phyloP scores from a whole-genome alignment of 2,797 vertebrate species.

The Pteropus rufus region DNA sequence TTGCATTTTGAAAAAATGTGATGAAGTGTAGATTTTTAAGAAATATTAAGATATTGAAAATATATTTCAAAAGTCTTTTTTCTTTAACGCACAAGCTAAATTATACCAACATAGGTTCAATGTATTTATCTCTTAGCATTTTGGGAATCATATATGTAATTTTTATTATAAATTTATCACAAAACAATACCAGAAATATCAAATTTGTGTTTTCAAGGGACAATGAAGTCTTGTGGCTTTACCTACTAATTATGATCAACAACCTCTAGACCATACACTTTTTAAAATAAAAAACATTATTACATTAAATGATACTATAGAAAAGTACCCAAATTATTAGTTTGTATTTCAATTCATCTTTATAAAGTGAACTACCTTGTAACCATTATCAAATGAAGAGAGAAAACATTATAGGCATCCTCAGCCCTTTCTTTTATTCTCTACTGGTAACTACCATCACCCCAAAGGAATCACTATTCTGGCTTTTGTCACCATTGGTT shows the following conservation, averaged over 20 bases:
- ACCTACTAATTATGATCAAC: background rate
- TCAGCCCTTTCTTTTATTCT: background rate
- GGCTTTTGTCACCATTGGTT: background rate
- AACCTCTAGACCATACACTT: background rate
- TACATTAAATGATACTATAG: background rate
- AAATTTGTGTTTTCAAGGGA: slow-evolving; percentile 1
- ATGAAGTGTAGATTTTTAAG: slow-evolving; percentile 55
- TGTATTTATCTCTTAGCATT: slow-evolving; percentile 3
- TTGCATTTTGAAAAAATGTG: slow-evolving; percentile 50
- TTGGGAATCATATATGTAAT: background rate
- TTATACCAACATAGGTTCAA: background rate
- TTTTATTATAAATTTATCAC: slow-evolving; percentile 49
- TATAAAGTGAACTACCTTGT: background rate
- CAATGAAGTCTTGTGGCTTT: background rate
- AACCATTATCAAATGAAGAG: background rate
- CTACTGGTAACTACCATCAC: background rate
- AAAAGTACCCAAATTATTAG: background rate
- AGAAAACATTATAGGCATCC: background rate
- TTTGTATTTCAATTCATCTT: background rate
- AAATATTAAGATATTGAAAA: slow-evolving; percentile 16
- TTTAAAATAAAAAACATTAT: slow-evolving; percentile 14
- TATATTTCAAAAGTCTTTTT: slow-evolving; percentile 33
- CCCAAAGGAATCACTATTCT: background rate
- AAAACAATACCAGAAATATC: background rate
- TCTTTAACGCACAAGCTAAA: background rate